Conservation (phyloP, 2,888 invertebrate species). For the Macaria liturata region DNA sequence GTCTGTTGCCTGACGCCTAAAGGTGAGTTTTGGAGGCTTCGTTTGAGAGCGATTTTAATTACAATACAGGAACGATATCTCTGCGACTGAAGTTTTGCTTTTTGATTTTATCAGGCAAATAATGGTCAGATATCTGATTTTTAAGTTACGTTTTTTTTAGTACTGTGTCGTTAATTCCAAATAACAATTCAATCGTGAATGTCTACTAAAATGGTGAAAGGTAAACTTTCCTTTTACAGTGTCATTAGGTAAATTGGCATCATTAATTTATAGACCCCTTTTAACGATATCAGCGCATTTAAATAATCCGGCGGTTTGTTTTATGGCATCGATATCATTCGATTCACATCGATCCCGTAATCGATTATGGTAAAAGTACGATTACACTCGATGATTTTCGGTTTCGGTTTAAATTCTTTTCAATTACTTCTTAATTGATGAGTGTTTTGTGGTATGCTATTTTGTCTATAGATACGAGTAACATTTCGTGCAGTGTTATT, state of each 20-base stretch:
- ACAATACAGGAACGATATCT: too few relatives aligned
- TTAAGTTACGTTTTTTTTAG: too few relatives aligned
- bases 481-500: too few relatives aligned
- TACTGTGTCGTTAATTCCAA: background rate
- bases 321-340: constrained; percentile 70
- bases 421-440: too few relatives aligned
- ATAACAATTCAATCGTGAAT: constrained; percentile 57
- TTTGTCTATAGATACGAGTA: too few relatives aligned
- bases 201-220: constrained; percentile 56
- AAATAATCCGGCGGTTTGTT: constrained; percentile 79
- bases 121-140: too few relatives aligned
- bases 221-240: constrained; percentile 80
- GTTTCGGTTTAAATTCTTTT: background rate
- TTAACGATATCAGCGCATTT: constrained; percentile 70
- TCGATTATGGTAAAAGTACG: constrained; percentile 28
- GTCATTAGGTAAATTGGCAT: constrained; percentile 80
- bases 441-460: too few relatives aligned
- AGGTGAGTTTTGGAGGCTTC: too few relatives aligned
- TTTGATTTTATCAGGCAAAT: too few relatives aligned
- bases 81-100: too few relatives aligned
- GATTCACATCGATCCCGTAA: constrained; percentile 60
- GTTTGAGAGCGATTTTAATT: too few relatives aligned
- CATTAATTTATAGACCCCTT: constrained; percentile 75
- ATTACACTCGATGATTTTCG: background rate
- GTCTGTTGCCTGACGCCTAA: too few relatives aligned